Evolutionary conservation across 2,888 invertebrate species (phyloP).

Genomic region (Meteorus cinctellus): DNA sequence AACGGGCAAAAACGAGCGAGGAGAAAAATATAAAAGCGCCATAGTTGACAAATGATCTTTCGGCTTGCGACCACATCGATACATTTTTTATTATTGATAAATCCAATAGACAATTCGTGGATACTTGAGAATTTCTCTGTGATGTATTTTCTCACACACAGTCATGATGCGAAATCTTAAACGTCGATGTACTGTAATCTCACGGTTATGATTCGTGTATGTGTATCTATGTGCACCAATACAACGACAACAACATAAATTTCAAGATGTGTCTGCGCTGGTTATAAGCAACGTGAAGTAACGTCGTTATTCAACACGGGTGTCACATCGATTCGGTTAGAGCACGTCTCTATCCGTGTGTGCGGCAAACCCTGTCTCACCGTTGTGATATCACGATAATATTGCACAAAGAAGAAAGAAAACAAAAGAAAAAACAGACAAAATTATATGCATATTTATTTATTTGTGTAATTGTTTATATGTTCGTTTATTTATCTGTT

Average conservation of each 20-base stretch:
- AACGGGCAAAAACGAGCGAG: no score
- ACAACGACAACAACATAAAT: background rate
- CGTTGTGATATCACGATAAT: background rate
- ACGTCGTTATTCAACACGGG: constrained; percentile 8
- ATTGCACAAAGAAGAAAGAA: background rate
- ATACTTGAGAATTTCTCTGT: no score
- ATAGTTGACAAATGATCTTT: background rate
- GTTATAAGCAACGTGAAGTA: background rate
- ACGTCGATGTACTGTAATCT: background rate
- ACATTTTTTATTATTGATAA: background rate
- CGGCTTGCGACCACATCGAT: background rate
- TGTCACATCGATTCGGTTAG: constrained; percentile 25
- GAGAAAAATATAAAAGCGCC: constrained; percentile 15
- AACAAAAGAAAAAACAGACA: background rate
- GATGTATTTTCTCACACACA: no score
- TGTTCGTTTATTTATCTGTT: background rate
- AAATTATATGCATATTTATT: background rate
- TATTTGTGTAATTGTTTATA: background rate
- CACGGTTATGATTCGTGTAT: constrained; percentile 15
- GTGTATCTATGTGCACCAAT: background rate
- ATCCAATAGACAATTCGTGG: background rate
- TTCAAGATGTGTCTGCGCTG: background rate
- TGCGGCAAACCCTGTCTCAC: background rate
- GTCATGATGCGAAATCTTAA: no score
- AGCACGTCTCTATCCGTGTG: constrained; percentile 1